These are phyloP conservation scores for Naso thynnoides DNA, from an alignment of 2,797 vertebrate species.

Conservation along the genomic window DNA sequence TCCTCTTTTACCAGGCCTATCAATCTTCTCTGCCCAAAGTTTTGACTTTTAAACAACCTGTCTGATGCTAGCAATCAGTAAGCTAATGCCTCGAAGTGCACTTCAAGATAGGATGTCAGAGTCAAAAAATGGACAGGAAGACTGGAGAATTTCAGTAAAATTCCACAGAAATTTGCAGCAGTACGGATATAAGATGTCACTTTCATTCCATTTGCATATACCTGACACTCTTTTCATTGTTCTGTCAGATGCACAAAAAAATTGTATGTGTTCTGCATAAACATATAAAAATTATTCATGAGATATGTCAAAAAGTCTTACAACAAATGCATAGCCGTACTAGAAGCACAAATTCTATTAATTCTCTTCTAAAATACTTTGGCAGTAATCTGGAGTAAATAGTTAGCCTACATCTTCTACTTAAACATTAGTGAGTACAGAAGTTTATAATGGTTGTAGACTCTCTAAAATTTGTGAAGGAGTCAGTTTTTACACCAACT, in stretches of 20 bases:
- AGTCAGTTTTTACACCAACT: too few relatives aligned
- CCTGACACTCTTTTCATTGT: not conserved
- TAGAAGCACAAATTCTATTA: too few relatives aligned
- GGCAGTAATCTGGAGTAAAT: too few relatives aligned
- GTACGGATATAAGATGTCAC: constrained; percentile 15
- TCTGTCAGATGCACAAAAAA: not conserved
- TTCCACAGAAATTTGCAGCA: constrained; percentile 17
- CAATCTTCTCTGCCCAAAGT: constrained; percentile 57
- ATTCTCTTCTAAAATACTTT: too few relatives aligned
- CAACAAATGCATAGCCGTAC: not conserved
- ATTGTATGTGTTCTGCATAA: not conserved
- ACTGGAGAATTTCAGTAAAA: constrained; percentile 17
- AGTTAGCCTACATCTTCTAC: too few relatives aligned
- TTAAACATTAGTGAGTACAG: too few relatives aligned
- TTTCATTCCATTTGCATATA: not conserved
- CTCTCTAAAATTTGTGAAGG: too few relatives aligned
- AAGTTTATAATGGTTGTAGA: too few relatives aligned
- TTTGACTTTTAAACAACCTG: constrained; percentile 52
- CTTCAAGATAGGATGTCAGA: constrained; percentile 49
- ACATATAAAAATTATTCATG: not conserved
- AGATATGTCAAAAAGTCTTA: not conserved
- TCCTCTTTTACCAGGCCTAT: constrained; percentile 28
- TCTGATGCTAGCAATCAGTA: constrained; percentile 60
- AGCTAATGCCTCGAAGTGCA: constrained; percentile 60
- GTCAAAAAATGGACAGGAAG: constrained; percentile 17